Evolutionary conservation across 2,113 vertebrate species (phyloP), one percentile per base, ranked within the genome.

Genomic region (Hystrix brachyura): DNA sequence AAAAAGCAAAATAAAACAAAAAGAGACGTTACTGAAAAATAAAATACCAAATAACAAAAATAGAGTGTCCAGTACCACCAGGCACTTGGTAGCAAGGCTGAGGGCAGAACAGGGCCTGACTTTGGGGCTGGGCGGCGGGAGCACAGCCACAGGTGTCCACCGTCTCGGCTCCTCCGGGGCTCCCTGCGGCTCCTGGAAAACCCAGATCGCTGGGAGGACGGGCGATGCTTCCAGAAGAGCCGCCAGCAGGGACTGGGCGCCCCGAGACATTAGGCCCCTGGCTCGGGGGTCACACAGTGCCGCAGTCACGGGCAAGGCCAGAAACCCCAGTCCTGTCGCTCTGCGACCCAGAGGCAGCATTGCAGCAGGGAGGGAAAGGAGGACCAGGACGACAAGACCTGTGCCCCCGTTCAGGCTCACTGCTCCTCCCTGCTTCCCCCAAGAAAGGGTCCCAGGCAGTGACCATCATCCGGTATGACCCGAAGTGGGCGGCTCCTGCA

Each of bases 81-180:
- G 51, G 78, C 0, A 0, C 86, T 25, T 2, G 1, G n/a, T 1
- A 71, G 3, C 1, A 1, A 38, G 2, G 2, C 32, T 5, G 2
- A 17, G 60, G 69, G 76, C 71, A 34, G 1, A 1, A 3, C 17
- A 0, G 7, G 32, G 48, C 74, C 21, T 5, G 18, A 13, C 72
- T 60, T 76, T 1, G 10, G 71, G 9, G 4, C 71, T 21, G 69
- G 69, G 38, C 38, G 12, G 69, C 81, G 29, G 57, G 55, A 62
- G 57, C 53, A 32, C 55, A 55, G 79, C 38, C 7, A 27, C n/a
- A 57, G 51, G 14, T 10, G 34, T 43, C 15, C 17, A 14, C 64
- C 18, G 34, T 12, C 53, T 38, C 38, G 1, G 53, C 29, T 3
- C 19, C 13, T 69, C 64, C 38, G 3, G 46, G 13, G 23, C 43